Base-by-base conservation (phyloP, 2,113 vertebrate species). In the Aphyosemion australe region DNA sequence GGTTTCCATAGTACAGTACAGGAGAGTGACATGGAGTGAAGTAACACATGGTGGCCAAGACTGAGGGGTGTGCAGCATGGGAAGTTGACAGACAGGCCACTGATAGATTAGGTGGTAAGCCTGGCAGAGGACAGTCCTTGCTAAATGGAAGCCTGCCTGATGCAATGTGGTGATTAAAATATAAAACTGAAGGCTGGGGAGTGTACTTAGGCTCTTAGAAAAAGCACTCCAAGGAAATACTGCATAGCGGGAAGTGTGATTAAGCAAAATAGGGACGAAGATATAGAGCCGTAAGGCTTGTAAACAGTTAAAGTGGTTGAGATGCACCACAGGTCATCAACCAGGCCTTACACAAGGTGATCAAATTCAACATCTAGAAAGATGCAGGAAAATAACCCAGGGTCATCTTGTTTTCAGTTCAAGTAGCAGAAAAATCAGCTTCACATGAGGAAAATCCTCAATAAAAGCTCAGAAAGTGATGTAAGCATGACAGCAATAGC, bases 141-240 rank as follows among this genome's bases (percentile, higher is more conserved):
- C 77, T 84, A 75, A 83, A 87, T 78, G 73, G 82, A 79, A 83
- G 78, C 69, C 72, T 70, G 80, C 65, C 78, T 84, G 84, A 88
- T 88, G 84, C 74, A 82, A 63, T 74, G 78, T 84, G 85, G 86
- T 90, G 89, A 92, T 90, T 89, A 90, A 90, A 88, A 85, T 78
- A 72, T 64, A 76, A 79, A 84, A 81, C 61, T 80, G 42, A 72
- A 72, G 72, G 56, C 51, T 56, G 56, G 68, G 64, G 55, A 70
- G 50, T 11, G 59, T 34, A 52, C 65, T 81, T 31, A 50, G 56
- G 56, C 43, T 51, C 54, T 69, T 16, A 54, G 68, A 53, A 69
- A 47, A 79, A 72, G 59, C 63, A 67, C 46, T 42, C 51, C 34
- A 60, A 75, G 70, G 58, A 77, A 68, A 74, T 51, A 26, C 26